Evolutionary conservation across 2,113 vertebrate genomes (phyloP).

Genomic region (Syngnathus typhle): DNA sequence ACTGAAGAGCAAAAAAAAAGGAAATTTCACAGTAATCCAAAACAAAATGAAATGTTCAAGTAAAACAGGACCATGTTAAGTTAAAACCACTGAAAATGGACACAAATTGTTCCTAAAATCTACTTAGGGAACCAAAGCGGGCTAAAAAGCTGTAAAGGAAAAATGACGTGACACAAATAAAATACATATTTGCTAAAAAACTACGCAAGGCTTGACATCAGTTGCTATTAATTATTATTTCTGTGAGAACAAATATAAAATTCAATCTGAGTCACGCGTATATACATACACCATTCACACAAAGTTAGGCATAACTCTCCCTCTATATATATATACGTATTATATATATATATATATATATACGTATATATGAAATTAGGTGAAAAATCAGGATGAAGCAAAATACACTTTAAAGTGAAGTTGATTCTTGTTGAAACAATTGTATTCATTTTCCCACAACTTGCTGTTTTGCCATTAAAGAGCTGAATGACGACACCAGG

Average conservation of each 20-base stretch:
- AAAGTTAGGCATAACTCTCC: slow-evolving; percentile 16
- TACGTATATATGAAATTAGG: slow-evolving; percentile 11
- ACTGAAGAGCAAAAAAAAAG: slow-evolving; percentile 27
- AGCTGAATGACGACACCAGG: too few relatives aligned
- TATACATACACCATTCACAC: slow-evolving; percentile 31
- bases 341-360: too few relatives aligned
- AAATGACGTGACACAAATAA: slow-evolving; percentile 31
- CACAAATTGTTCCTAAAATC: slow-evolving; percentile 34
- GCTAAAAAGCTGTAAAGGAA: slow-evolving; percentile 39
- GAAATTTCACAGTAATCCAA: slow-evolving; percentile 54
- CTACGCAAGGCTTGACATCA: slow-evolving; percentile 38
- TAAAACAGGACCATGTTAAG: slow-evolving; percentile 70
- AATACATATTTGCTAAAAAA: slow-evolving; percentile 37
- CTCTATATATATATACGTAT: too few relatives aligned
- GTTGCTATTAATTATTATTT: slow-evolving; percentile 45
- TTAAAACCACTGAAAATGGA: slow-evolving; percentile 40
- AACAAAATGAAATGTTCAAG: slow-evolving; percentile 67
- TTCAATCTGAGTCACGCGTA: slow-evolving; percentile 48
- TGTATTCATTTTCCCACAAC: too few relatives aligned
- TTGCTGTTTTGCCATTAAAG: too few relatives aligned
- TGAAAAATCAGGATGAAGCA: slow-evolving; percentile 8
- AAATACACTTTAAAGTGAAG: background rate
- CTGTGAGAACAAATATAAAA: slow-evolving; percentile 62
- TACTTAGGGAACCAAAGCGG: slow-evolving; percentile 24
- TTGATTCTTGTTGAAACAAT: too few relatives aligned